A percentile compares a stretch with the other conserved stretches of the same genome.
phyloP scores from a whole-genome alignment of 2,113 vertebrate species.

The Cnemophilus loriae region DNA sequence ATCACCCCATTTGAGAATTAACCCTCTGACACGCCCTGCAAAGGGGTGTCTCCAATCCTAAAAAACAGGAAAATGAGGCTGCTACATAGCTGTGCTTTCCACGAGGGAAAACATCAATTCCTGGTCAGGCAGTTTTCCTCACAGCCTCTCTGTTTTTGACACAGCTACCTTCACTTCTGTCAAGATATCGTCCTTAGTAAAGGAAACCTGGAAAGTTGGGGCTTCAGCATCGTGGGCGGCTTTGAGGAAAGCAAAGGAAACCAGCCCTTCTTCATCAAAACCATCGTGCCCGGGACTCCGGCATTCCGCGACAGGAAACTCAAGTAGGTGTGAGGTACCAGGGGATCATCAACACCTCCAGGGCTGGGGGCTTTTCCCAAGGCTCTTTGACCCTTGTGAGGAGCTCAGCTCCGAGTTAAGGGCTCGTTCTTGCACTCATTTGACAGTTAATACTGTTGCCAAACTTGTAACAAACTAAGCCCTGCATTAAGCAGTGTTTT shows the following conservation, averaged over 20 bases:
- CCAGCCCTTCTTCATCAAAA: slow-evolving; percentile 95
- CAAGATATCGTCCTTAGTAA: slow-evolving; percentile 85
- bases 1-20: neutral
- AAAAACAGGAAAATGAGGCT: neutral
- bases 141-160: neutral
- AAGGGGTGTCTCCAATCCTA: neutral
- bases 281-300: slow-evolving; percentile 89
- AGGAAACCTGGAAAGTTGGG: slow-evolving; percentile 89
- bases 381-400: neutral
- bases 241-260: slow-evolving; percentile 87
- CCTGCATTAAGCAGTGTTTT: neutral
- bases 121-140: neutral
- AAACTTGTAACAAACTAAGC: neutral
- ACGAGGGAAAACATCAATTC: neutral
- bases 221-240: slow-evolving; percentile 93
- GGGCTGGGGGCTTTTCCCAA: neutral
- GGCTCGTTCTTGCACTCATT: rapidly evolving
- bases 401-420: neutral
- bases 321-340: slow-evolving; percentile 73
- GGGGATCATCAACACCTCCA: rapidly evolving
- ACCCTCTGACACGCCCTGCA: neutral
- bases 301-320: slow-evolving; percentile 86
- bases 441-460: neutral
- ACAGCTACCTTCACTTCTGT: slow-evolving; percentile 88
- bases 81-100: neutral